A percentile compares a stretch with the other conserved stretches of the same genome.
Evolutionary conservation across 2,888 invertebrate genomes (phyloP).

Genomic region (Oligia latruncula): DNA sequence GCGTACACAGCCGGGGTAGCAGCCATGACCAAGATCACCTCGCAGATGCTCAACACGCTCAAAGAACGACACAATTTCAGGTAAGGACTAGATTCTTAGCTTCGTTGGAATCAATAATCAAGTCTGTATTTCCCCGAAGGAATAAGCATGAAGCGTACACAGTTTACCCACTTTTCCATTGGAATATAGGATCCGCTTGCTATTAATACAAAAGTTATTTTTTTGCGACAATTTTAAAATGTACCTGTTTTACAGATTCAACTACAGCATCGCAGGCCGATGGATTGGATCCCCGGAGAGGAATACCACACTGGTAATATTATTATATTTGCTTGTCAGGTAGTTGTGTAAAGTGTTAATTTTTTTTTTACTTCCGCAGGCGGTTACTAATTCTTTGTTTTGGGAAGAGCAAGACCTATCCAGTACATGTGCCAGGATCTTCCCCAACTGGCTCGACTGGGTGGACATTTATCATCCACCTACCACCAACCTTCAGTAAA

Average conservation of each 20-base stretch:
- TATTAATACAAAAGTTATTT: not conserved
- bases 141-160: not conserved
- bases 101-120: not conserved
- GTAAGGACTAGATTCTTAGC: conserved; percentile 60
- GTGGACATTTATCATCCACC: conserved; percentile 84
- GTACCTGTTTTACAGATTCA: conserved; percentile 73
- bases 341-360: not conserved
- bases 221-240: not conserved
- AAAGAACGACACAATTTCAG: conserved; percentile 83
- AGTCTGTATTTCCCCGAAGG: not conserved
- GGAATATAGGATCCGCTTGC: not conserved
- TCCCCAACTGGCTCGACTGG: conserved; percentile 83
- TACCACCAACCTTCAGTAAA: conserved; percentile 79
- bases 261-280: conserved; percentile 81
- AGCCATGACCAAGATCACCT: conserved; percentile 82
- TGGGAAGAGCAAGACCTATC: conserved; percentile 86
- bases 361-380: conserved; percentile 68
- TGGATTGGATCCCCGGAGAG: conserved; percentile 84
- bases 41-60: conserved; percentile 77
- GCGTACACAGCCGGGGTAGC: conserved; percentile 79
- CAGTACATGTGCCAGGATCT: conserved; percentile 81
- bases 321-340: not conserved
- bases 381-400: conserved; percentile 81
- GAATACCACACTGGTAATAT: conserved; percentile 81
- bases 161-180: not conserved